phyloP scores from a whole-genome alignment of 2,888 invertebrate genomes.

The Nesidiocoris tenuis region DNA sequence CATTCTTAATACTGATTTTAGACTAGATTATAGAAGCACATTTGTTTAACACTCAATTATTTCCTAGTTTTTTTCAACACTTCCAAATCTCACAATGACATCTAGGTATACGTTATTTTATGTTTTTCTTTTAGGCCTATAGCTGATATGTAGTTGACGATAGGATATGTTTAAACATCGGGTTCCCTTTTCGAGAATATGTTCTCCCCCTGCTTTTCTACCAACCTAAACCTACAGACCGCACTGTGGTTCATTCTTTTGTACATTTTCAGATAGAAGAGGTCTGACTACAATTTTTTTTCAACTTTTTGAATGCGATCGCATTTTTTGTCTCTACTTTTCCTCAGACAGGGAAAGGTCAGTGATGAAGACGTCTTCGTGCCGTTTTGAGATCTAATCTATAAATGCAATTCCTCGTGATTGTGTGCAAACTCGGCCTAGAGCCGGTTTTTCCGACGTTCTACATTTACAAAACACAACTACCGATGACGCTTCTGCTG shows the following conservation, averaged over 20 bases:
- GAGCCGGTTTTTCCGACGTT: background rate
- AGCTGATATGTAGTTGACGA: slow-evolving; percentile 33
- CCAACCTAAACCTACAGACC: background rate
- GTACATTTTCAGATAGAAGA: background rate
- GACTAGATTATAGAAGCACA: slow-evolving; percentile 29
- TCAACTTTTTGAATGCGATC: slow-evolving; percentile 1
- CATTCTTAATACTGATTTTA: slow-evolving; percentile 29
- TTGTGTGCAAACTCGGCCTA: slow-evolving; percentile 31
- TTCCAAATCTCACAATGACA: background rate
- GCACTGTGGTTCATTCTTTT: slow-evolving; percentile 13
- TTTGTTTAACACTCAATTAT: slow-evolving; percentile 21
- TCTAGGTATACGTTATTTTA: background rate
- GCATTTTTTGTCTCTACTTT: slow-evolving; percentile 13
- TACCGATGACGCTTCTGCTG: slow-evolving; percentile 41
- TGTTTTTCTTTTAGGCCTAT: slow-evolving; percentile 25
- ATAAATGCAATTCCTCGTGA: slow-evolving; percentile 41
- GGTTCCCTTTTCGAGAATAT: slow-evolving; percentile 6
- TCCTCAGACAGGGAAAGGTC: slow-evolving; percentile 17
- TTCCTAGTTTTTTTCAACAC: slow-evolving; percentile 1
- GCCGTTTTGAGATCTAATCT: slow-evolving; percentile 24
- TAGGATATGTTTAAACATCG: slow-evolving; percentile 10
- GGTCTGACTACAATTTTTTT: slow-evolving; percentile 1
- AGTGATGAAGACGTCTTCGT: slow-evolving; percentile 41
- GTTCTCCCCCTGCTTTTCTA: background rate
- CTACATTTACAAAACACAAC: slow-evolving; percentile 37